A percentile compares a stretch with the other conserved stretches of the same genome.
These are phyloP conservation scores for Lepeophtheirus salmonis DNA, from an alignment of 1,140 invertebrate genomes.

Conservation along the genomic window DNA sequence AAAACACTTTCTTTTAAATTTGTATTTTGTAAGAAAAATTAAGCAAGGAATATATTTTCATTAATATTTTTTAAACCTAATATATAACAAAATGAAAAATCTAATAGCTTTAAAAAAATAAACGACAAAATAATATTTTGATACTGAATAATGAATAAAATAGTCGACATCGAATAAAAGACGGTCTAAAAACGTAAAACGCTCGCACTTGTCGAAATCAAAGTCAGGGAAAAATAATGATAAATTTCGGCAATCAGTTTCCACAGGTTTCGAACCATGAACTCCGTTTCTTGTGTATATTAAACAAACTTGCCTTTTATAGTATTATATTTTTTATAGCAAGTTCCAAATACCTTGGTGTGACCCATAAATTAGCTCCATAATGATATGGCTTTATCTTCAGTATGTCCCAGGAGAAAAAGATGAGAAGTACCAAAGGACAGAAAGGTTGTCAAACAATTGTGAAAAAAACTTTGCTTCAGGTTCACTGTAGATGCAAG, in stretches of 20 bases:
- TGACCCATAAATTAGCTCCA: conserved; percentile 72
- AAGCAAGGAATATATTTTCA: no score
- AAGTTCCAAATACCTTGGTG: conserved; percentile 59
- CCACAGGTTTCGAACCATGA: conserved; percentile 70
- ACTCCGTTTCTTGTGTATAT: conserved; percentile 78
- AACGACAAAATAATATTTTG: no score
- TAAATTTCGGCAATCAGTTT: conserved; percentile 53
- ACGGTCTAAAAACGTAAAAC: no score
- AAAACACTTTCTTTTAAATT: no score
- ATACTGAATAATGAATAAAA: no score
- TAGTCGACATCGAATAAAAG: no score
- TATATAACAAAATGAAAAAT: no score
- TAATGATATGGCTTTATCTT: conserved; percentile 46
- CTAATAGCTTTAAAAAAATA: no score
- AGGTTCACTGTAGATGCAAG: conserved; percentile 63
- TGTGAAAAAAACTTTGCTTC: conserved; percentile 65
- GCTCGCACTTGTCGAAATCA: conserved; percentile 26
- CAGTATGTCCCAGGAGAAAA: conserved; percentile 25
- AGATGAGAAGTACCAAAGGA: conserved; percentile 35
- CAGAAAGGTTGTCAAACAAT: conserved; percentile 66
- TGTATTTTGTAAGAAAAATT: no score
- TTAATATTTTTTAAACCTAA: no score
- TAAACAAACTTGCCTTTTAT: conserved; percentile 57
- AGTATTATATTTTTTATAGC: conserved; percentile 49
- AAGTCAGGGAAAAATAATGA: conserved; percentile 39